Base-by-base conservation (phyloP, 2,113 vertebrate species). In the Calonectris borealis region DNA sequence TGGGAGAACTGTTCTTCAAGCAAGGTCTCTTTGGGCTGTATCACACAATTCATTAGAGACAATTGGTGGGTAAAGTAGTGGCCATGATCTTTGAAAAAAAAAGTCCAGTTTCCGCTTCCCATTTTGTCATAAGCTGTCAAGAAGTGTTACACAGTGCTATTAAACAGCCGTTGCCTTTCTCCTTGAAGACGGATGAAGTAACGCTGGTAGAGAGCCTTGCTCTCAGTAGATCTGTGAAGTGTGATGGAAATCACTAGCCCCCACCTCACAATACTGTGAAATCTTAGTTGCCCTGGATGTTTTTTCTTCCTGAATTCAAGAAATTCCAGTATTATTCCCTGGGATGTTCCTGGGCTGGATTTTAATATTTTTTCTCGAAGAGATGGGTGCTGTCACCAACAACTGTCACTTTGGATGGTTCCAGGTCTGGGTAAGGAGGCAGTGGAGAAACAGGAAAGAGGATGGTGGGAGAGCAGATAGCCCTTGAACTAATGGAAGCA, bases 111-210 rank as follows among this genome's bases (percentile, higher is more conserved):
- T 95, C 72, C 48, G 44, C 76, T 92, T 92, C 61, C 72, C 69
- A n/a, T 92, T 96, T 92, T 94, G 83, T 92, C 75, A 83, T 62
- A 73, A 75, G 58, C 83, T 92, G 90, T 90, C 55, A 91, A 90
- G 77, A 91, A 87, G 44, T 61, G 48, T 86, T 79, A 55, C 61
- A 48, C 21, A 75, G 55, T 75, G 83, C 73, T 82, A 40, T 84
- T 81, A 68, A 94, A 75, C 88, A 88, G 69, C 57, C 83, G 51
- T 21, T 93, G 54, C 85, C 76, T 72, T 86, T 91, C 57, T 90
- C 76, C 64, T 90, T 68, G 61, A 66, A 88, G 68, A 31, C 0
- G 0, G 24, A 48, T 78, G 88, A 84, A 82, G 72, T 66, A 80
- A 73, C 2, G 4, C 38, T 80, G 26, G 32, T 86, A 60, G 44